phyloP scores from a whole-genome alignment of 2,113 vertebrate genomes.

The Vulpes vulpes region DNA sequence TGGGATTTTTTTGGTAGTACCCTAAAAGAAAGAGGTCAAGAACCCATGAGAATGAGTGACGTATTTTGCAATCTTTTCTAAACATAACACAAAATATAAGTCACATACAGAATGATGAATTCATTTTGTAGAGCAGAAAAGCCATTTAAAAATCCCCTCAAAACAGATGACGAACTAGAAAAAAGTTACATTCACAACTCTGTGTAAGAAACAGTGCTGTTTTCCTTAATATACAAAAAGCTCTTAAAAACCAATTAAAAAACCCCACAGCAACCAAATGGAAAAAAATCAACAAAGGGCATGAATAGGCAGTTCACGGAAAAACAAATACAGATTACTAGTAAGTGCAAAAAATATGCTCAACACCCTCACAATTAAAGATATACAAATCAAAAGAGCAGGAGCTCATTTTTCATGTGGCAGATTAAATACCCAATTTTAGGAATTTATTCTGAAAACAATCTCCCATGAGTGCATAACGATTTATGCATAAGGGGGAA shows the following conservation, averaged over 20 bases:
- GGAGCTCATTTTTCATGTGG: background rate
- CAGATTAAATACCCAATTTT: background rate
- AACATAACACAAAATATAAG: background rate
- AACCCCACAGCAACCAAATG: background rate
- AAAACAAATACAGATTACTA: background rate
- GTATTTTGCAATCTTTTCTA: background rate
- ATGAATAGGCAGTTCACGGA: background rate
- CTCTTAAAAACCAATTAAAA: background rate
- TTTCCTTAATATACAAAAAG: background rate
- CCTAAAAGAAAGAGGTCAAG: constrained; percentile 4
- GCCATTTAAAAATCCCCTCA: background rate
- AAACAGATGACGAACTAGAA: background rate
- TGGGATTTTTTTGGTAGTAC: background rate
- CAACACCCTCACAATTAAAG: background rate
- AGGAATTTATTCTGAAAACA: constrained; percentile 20
- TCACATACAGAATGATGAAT: background rate
- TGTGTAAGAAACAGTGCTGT: background rate
- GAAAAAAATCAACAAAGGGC: constrained; percentile 12
- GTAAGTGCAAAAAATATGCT: background rate
- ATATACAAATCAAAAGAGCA: background rate
- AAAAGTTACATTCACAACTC: background rate
- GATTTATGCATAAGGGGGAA: background rate
- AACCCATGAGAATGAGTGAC: background rate
- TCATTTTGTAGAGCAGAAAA: background rate
- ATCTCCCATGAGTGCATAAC: background rate